Evolutionary conservation across 2,113 vertebrate species (phyloP).

Genomic region (Malurus melanocephalus): DNA sequence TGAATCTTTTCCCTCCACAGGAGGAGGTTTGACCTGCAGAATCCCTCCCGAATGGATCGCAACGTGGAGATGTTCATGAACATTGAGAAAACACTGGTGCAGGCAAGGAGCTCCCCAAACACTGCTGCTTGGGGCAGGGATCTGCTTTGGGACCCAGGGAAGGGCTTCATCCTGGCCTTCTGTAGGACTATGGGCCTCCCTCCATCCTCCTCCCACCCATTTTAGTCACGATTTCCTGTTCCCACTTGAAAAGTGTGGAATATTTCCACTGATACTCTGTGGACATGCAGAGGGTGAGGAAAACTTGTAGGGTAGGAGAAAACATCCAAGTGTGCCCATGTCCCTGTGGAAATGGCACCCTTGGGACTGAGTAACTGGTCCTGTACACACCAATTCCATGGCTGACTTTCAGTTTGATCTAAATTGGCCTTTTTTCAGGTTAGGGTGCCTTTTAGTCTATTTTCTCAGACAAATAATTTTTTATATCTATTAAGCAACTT

Average conservation of each 20-base stretch:
- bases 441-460: not conserved
- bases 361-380: accelerated
- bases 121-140: accelerated
- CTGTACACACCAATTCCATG: accelerated
- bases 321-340: not conserved
- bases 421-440: not conserved
- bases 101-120: constrained; percentile 70
- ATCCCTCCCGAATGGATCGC: constrained; percentile 95
- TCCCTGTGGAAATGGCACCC: not conserved
- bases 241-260: accelerated
- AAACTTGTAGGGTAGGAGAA: not conserved
- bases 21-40: constrained; percentile 95
- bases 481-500: not conserved
- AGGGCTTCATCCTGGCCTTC: not conserved
- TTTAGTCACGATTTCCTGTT: not conserved
- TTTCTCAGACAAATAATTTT: not conserved
- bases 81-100: constrained; percentile 94
- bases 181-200: accelerated
- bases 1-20: constrained; percentile 50
- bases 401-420: not conserved
- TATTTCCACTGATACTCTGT: accelerated
- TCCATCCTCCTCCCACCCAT: not conserved
- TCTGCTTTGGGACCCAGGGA: accelerated
- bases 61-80: constrained; percentile 99
- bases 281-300: not conserved